These are phyloP conservation scores for Archivesica marissinica DNA, from an alignment of 1,140 invertebrate genomes.

Conservation along the genomic window DNA sequence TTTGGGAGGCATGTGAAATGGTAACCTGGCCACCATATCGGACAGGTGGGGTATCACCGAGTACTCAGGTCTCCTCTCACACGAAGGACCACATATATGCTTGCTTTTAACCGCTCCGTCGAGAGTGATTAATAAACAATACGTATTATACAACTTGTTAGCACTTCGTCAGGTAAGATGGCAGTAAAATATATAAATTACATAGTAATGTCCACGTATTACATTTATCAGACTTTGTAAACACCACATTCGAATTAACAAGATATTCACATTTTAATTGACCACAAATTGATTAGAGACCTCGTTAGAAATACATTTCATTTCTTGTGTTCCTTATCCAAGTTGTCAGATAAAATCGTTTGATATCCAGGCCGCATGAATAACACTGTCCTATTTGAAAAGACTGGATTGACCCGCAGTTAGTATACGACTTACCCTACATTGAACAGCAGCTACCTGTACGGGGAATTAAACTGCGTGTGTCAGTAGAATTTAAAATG, in stretches of 20 bases:
- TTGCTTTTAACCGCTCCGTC: too few relatives aligned
- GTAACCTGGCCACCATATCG: neutral
- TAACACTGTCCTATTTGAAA: conserved; percentile 31
- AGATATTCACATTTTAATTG: neutral
- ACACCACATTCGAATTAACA: neutral
- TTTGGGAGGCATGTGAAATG: neutral
- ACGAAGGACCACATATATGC: neutral
- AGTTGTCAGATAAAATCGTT: neutral
- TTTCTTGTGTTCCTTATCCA: neutral
- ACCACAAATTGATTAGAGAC: conserved; percentile 19
- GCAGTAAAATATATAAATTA: conserved; percentile 10
- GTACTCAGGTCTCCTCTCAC: neutral
- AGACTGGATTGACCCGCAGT: conserved; percentile 25
- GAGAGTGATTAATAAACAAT: too few relatives aligned
- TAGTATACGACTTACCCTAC: neutral
- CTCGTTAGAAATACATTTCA: neutral
- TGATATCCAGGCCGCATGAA: neutral
- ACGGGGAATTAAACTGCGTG: too few relatives aligned
- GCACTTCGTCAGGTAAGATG: neutral
- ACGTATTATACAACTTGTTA: too few relatives aligned
- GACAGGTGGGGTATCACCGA: too few relatives aligned
- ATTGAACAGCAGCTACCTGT: neutral
- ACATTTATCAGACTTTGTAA: conserved; percentile 2
- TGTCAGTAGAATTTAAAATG: too few relatives aligned
- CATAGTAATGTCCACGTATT: too few relatives aligned